Evolutionary conservation across 2,113 vertebrate genomes (phyloP).

Genomic region (Psilopogon haemacephalus): DNA sequence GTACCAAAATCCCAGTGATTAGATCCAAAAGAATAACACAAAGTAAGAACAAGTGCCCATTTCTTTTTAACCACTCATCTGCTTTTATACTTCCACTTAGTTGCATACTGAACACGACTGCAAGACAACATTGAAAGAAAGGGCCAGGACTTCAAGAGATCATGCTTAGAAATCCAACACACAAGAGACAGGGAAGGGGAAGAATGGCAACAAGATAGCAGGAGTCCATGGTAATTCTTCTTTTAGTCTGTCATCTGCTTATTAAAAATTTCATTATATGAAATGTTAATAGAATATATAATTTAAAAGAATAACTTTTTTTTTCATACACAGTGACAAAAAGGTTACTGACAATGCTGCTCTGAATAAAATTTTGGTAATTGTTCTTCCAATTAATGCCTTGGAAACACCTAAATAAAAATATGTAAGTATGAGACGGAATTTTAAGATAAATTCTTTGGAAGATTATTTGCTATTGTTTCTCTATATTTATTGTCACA

Average conservation of each 20-base stretch:
- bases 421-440: neutral
- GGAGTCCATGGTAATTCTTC: neutral
- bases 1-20: neutral
- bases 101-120: neutral
- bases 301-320: neutral
- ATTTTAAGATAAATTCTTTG: neutral
- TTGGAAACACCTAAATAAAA: neutral
- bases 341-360: neutral
- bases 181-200: neutral
- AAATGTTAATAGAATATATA: neutral
- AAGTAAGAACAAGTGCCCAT: neutral
- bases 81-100: neutral
- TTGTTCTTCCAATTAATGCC: neutral
- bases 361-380: neutral
- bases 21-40: neutral
- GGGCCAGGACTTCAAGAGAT: neutral
- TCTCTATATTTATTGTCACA: neutral
- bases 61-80: neutral
- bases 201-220: neutral
- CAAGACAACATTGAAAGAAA: neutral
- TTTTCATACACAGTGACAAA: neutral
- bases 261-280: neutral
- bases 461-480: neutral
- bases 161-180: neutral
- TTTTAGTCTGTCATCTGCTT: neutral